These are phyloP conservation scores for Limnothrissa miodon DNA, from an alignment of 2,113 vertebrate species.

Conservation along the genomic window DNA sequence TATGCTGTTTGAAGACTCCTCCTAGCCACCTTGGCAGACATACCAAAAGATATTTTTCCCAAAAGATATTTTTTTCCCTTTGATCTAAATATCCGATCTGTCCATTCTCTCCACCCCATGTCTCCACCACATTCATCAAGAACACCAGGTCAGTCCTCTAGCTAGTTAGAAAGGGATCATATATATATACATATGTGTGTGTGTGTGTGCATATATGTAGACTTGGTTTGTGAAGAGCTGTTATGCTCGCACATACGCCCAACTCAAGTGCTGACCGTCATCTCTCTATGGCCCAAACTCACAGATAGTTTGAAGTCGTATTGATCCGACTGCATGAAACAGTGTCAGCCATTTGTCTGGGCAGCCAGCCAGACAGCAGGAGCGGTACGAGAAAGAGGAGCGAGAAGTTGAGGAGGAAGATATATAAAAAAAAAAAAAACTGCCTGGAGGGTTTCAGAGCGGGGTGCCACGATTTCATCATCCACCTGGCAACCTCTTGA, in stretches of 20 bases:
- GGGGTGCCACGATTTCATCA: background rate
- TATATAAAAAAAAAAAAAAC: background rate
- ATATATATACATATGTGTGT: too few relatives aligned
- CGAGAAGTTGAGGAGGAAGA: background rate
- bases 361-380: background rate
- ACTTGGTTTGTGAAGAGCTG: too few relatives aligned
- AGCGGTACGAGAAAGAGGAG: background rate
- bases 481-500: constrained; percentile 4
- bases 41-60: background rate
- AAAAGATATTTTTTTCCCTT: background rate
- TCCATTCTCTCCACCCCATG: background rate
- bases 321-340: background rate
- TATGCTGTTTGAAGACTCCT: background rate
- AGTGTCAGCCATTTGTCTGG: background rate
- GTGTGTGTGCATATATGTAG: too few relatives aligned
- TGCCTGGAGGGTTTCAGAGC: background rate
- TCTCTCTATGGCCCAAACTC: background rate
- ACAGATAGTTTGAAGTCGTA: background rate
- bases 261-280: background rate
- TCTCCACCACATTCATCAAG: background rate
- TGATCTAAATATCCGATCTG: background rate
- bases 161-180: background rate
- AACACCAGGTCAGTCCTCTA: background rate
- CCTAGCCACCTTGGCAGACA: background rate
- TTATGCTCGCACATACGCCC: background rate